A percentile compares a stretch with the other conserved stretches of the same genome.
phyloP scores from a whole-genome alignment of 2,888 invertebrate species.

The Cheilosia urbana region DNA sequence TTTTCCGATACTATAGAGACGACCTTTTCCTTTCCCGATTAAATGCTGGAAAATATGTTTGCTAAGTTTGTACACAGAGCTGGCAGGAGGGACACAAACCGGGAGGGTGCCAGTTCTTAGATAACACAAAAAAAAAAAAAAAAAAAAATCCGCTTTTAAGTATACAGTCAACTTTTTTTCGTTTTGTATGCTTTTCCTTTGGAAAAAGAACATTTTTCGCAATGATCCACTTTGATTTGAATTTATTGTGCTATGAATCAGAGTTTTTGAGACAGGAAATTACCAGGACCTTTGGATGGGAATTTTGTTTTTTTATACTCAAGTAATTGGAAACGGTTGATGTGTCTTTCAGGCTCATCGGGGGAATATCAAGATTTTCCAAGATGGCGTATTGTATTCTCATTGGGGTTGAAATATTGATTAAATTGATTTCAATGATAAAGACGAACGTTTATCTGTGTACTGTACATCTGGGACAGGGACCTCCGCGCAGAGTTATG shows the following conservation, averaged over 20 bases:
- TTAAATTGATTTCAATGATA: constrained; percentile 65
- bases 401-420: constrained; percentile 31
- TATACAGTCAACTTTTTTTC: constrained; percentile 1
- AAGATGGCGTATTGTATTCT: neutral
- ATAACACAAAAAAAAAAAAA: too few species aligned
- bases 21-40: constrained; percentile 40
- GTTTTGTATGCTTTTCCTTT: constrained; percentile 5
- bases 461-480: constrained; percentile 14
- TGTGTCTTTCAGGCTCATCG: constrained; percentile 9
- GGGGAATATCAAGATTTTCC: constrained; percentile 55
- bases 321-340: constrained; percentile 69
- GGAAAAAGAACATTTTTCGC: constrained; percentile 38
- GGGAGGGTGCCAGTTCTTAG: neutral
- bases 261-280: constrained; percentile 59
- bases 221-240: constrained; percentile 72
- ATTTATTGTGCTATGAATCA: constrained; percentile 60
- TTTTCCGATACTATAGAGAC: constrained; percentile 14
- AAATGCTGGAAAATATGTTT: constrained; percentile 67
- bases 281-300: constrained; percentile 62
- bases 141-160: constrained; percentile 32
- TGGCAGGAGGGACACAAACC: constrained; percentile 8
- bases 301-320: constrained; percentile 12
- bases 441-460: constrained; percentile 42
- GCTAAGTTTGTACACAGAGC: constrained; percentile 10
- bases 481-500: constrained; percentile 29